These are phyloP conservation scores for Coracias cyanogaster DNA, from an alignment of 2,797 vertebrate genomes.

Conservation along the genomic window DNA sequence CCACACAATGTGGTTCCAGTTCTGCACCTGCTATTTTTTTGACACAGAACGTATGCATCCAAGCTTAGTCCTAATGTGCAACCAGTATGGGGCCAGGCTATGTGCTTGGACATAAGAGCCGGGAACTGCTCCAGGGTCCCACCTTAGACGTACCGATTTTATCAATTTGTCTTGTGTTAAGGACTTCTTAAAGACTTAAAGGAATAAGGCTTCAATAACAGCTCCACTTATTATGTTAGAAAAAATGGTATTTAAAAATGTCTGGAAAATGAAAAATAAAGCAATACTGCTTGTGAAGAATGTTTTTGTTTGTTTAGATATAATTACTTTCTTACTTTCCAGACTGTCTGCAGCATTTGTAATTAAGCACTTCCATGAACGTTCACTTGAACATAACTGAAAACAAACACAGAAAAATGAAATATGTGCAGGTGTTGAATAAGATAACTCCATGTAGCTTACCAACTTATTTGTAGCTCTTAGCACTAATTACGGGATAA, in stretches of 20 bases:
- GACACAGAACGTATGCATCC: background rate
- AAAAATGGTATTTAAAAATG: background rate
- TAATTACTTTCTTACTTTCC: background rate
- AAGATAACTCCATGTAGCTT: background rate
- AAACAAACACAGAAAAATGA: background rate
- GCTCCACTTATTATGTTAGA: background rate
- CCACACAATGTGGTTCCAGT: background rate
- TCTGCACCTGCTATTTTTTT: background rate
- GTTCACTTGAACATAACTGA: background rate
- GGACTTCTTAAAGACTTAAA: background rate
- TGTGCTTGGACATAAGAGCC: background rate
- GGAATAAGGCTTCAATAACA: background rate
- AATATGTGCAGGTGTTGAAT: background rate
- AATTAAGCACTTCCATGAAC: background rate
- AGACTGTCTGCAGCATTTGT: background rate
- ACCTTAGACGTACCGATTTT: background rate
- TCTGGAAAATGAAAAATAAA: background rate
- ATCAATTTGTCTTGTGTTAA: background rate
- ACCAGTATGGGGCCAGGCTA: background rate
- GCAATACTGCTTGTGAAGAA: background rate
- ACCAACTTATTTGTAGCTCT: background rate
- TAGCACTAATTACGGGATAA: background rate
- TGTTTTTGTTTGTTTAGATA: background rate
- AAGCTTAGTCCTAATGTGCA: background rate
- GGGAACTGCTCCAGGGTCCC: background rate